Base-by-base conservation (phyloP, 1,140 invertebrate genomes). In the Euschistus heros region DNA sequence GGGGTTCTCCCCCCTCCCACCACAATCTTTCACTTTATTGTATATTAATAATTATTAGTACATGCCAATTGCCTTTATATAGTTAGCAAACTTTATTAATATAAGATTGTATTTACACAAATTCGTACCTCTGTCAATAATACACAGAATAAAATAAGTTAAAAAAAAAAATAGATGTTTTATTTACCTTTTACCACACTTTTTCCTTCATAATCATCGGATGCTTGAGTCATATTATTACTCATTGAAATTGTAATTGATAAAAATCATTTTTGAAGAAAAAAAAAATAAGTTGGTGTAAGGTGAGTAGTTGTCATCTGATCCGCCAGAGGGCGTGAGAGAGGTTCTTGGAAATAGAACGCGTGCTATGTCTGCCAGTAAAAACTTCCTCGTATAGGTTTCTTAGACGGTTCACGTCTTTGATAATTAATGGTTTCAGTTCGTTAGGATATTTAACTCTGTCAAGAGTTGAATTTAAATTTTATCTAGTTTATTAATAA, bases 91-190 rank as follows among this genome's bases (percentile, higher is more conserved):
- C 62, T 65, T 46, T 63, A 67, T 30, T 63, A 67, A 47, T 33
- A 59, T 67, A 67, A 67, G 66, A 67, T 61, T 67, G 66, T 67
- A 67, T 67, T 67, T 67, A 67, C 66, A 67, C 62, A 64, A 64
- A 46, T 67, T 67, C 66, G 62, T 67, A 67, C 66, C 66, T 64
- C 66, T 67, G 66, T 67, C 66, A 67, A 66, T 66, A 67, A 67
- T 33, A 61, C 65, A 66, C 65, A 61, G 50, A 63, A 66, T 62
- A 66, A 65, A 66, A 61, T 42, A 61, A 61, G 42, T 37, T 42
- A 22, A 20, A 54, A 52, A 22, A 22, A 20, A 61, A 42, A 61
- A 42, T 42, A 20, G 26, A 4, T 61, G 17, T 33, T n/a, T 61
- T 54, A 54, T 42, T 61, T 61, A 26, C 24, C 24, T 27, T 57